Conservation (phyloP, 2,797 vertebrate species). For the Falco naumanni region DNA sequence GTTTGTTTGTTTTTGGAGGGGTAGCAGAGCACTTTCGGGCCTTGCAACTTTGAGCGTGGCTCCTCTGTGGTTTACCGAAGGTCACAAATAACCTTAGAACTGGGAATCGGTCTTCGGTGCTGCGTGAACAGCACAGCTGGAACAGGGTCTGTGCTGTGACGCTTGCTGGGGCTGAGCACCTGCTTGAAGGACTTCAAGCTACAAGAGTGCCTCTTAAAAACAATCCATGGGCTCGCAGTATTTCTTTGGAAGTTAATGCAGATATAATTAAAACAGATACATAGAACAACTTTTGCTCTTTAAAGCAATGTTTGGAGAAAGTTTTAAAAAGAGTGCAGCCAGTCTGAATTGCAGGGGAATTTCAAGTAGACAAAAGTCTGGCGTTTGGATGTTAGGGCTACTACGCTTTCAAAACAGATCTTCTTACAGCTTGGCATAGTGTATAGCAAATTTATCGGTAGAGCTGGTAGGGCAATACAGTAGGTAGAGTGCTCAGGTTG, state of each 20-base stretch:
- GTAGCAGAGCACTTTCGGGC: fast-evolving
- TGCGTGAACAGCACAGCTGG: fast-evolving
- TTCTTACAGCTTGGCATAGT: neutral
- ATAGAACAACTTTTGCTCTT: neutral
- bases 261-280: neutral
- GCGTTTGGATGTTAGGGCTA: neutral
- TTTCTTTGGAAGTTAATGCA: neutral
- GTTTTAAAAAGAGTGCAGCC: neutral
- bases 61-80: neutral
- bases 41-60: neutral
- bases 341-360: neutral
- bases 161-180: neutral
- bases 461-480: neutral
- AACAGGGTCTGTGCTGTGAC: neutral
- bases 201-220: neutral
- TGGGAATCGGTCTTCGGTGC: neutral
- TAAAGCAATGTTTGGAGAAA: neutral
- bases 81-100: neutral
- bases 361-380: neutral
- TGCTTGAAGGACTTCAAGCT: neutral
- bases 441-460: neutral
- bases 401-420: slow-evolving; percentile 5
- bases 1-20: too few species aligned
- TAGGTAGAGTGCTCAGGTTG: neutral
- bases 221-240: neutral